Evolutionary conservation across 2,113 vertebrate species (phyloP).

Genomic region (Periophthalmus modestus): DNA sequence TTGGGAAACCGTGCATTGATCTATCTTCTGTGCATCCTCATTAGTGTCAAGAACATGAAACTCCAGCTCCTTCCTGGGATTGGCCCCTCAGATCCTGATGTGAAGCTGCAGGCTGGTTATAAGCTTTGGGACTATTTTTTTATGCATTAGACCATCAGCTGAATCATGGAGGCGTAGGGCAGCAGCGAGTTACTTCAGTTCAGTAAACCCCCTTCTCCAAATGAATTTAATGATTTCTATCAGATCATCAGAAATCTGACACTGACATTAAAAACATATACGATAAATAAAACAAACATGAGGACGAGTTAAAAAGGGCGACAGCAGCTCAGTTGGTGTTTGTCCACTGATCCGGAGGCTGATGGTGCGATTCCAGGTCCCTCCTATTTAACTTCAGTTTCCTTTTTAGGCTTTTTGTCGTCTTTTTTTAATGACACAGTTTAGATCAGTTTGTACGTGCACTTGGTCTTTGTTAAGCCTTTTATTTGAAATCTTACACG

Average conservation of each 20-base stretch:
- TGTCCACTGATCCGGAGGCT: no score
- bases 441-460: no score
- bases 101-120: neutral
- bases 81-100: slow-evolving; percentile 4
- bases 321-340: no score
- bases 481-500: neutral
- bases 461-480: neutral
- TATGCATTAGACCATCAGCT: neutral
- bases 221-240: no score
- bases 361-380: no score
- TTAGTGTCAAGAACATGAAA: slow-evolving; percentile 27
- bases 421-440: no score
- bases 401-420: no score
- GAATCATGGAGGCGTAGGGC: neutral
- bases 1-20: slow-evolving; percentile 22
- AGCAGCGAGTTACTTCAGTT: neutral
- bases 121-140: neutral
- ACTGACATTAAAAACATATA: no score
- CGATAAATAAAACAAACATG: no score
- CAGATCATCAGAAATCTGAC: no score
- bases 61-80: slow-evolving; percentile 18
- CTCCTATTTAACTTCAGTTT: no score
- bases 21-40: slow-evolving; percentile 14
- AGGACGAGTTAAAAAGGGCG: no score
- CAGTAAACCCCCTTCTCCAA: neutral